Evolutionary conservation across 1,140 invertebrate genomes (phyloP).

Genomic region (Philotrypesis tridentata): DNA sequence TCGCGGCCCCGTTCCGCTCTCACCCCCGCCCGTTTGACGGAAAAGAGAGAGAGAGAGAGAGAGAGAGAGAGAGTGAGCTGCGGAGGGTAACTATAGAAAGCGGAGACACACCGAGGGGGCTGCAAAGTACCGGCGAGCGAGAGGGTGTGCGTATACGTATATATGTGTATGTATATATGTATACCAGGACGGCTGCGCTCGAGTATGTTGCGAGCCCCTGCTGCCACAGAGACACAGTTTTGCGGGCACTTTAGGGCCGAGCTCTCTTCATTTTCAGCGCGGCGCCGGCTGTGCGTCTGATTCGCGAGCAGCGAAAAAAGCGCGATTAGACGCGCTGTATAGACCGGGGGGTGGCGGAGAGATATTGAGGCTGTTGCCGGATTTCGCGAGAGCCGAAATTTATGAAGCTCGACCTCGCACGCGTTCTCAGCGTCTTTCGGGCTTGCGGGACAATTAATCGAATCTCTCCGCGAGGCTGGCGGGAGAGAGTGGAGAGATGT

Average conservation of each 20-base stretch:
- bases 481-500: too few species aligned
- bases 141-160: neutral
- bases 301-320: neutral
- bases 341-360: neutral
- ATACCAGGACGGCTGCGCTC: neutral
- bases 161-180: neutral
- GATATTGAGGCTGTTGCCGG: constrained; percentile 30
- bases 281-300: neutral
- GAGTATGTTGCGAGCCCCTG: constrained; percentile 42
- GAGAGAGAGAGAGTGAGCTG: constrained; percentile 9
- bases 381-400: constrained; percentile 1
- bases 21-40: neutral
- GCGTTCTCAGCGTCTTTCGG: neutral
- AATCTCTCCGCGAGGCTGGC: too few species aligned
- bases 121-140: neutral
- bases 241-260: constrained; percentile 21
- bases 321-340: neutral
- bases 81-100: neutral
- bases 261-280: neutral
- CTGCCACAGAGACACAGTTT: constrained; percentile 70
- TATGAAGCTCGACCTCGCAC: neutral
- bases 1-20: constrained; percentile 34
- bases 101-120: neutral
- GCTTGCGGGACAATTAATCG: neutral
- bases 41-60: neutral